Percentiles rank a stretch among this genome's conserved stretches.
Conservation (phyloP, 2,797 vertebrate genomes). For the Antennarius maculatus region DNA sequence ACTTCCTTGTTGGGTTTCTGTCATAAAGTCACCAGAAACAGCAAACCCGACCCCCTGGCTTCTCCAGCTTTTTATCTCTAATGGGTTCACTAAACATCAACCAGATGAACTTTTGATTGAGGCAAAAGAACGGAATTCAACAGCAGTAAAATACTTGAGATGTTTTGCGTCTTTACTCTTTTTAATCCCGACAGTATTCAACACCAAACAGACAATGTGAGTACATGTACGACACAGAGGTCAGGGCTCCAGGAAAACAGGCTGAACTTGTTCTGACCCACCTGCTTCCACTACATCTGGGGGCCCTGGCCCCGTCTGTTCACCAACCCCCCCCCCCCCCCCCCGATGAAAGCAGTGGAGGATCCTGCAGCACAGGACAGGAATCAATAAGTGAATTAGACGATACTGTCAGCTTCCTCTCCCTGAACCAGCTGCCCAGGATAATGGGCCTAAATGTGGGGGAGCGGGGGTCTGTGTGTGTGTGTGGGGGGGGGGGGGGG, state of each 20-base stretch:
- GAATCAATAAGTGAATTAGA: constrained; percentile 89
- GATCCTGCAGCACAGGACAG: constrained; percentile 85
- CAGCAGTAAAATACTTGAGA: too few species aligned
- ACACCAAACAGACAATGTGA: not conserved
- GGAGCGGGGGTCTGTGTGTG: constrained; percentile 6
- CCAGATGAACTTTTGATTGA: too few species aligned
- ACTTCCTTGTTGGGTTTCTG: too few species aligned
- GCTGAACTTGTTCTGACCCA: constrained; percentile 31
- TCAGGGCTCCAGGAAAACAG: constrained; percentile 14
- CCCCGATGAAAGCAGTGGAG: constrained; percentile 74
- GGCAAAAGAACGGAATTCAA: too few species aligned
- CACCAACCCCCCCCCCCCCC: constrained; percentile 36
- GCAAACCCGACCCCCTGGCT: too few species aligned
- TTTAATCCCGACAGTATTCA: not conserved
- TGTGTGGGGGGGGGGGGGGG: constrained; percentile 16
- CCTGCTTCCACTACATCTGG: constrained; percentile 49
- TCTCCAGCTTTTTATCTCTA: too few species aligned
- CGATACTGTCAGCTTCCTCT: constrained; percentile 81
- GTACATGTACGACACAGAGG: not conserved
- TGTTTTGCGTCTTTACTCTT: too few species aligned
- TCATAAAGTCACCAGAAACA: too few species aligned
- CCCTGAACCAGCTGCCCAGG: constrained; percentile 81
- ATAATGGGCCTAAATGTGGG: constrained; percentile 70
- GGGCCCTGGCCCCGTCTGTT: constrained; percentile 42
- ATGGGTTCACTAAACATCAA: too few species aligned